A percentile compares a stretch with the other conserved stretches of the same genome.
phyloP scores from a whole-genome alignment of 92 coral and sea anemone species.

The Blastomussa wellsi region DNA sequence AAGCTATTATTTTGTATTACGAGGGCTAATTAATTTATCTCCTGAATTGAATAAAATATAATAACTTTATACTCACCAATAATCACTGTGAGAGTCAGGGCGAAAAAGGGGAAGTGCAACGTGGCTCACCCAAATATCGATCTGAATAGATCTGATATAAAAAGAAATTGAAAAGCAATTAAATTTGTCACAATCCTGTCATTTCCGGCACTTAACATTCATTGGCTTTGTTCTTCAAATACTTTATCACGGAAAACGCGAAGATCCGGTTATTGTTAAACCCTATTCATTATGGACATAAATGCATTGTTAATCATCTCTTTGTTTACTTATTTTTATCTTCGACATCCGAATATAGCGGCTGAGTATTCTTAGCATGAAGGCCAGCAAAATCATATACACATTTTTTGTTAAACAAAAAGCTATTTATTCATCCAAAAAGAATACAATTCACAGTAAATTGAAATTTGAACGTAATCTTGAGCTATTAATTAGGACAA shows the following conservation, averaged over 20 bases:
- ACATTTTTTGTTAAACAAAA: too few species aligned
- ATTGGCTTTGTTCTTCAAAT: conserved; percentile 24
- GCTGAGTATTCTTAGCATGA: neutral
- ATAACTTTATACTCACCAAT: neutral
- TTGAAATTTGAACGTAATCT: neutral
- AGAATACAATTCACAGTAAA: neutral
- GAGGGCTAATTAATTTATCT: neutral
- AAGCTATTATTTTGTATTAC: neutral
- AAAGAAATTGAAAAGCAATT: neutral
- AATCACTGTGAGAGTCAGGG: neutral
- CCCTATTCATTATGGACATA: neutral
- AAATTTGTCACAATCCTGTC: neutral
- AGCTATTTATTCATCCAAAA: too few species aligned
- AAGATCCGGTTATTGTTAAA: neutral
- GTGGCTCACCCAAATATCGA: neutral
- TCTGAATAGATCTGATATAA: neutral
- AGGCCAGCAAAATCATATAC: neutral
- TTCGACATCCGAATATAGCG: neutral
- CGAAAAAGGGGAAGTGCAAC: neutral
- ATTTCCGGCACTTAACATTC: conserved; percentile 1
- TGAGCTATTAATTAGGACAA: neutral
- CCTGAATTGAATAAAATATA: neutral
- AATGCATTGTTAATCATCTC: conserved; percentile 4
- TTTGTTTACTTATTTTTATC: conserved; percentile 9
- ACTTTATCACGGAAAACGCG: neutral